Conservation (phyloP, 2,113 vertebrate genomes). For the Triplophysa siluroides region DNA sequence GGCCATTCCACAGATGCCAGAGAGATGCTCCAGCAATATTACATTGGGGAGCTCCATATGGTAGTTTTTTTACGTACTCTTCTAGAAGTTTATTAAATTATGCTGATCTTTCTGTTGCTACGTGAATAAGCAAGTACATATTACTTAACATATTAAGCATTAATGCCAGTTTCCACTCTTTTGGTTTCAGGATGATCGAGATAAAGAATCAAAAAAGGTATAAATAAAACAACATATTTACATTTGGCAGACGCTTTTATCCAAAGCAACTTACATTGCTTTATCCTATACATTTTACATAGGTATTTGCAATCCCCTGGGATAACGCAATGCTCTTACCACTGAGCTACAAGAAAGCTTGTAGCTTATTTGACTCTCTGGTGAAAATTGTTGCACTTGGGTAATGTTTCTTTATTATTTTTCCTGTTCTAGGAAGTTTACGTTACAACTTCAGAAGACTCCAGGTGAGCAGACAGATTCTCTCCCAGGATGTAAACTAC, state of each 20-base stretch:
- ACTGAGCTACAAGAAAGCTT: too few relatives aligned
- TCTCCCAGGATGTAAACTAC: background rate
- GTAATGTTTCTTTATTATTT: background rate
- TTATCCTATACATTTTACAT: too few relatives aligned
- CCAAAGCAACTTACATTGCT: too few relatives aligned
- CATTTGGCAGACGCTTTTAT: too few relatives aligned
- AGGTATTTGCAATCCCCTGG: too few relatives aligned
- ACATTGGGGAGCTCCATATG: constrained; percentile 86
- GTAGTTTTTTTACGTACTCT: constrained; percentile 68
- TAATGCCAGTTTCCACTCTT: background rate
- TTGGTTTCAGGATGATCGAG: constrained; percentile 80
- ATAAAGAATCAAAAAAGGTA: constrained; percentile 79
- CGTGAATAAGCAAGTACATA: too few relatives aligned
- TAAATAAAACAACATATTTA: background rate
- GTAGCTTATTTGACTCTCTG: background rate
- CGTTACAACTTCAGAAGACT: constrained; percentile 64
- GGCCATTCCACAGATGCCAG: constrained; percentile 92
- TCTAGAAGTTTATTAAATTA: background rate
- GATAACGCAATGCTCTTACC: too few relatives aligned
- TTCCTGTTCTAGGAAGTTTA: constrained; percentile 65
- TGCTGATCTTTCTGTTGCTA: background rate
- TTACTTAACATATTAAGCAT: background rate
- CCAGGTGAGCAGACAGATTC: constrained; percentile 69
- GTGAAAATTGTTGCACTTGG: background rate
- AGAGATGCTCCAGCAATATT: constrained; percentile 92